A percentile compares a stretch with the other conserved stretches of the same genome.
Conservation (phyloP, 2,797 vertebrate species). For the Euphonia xanthogaster region DNA sequence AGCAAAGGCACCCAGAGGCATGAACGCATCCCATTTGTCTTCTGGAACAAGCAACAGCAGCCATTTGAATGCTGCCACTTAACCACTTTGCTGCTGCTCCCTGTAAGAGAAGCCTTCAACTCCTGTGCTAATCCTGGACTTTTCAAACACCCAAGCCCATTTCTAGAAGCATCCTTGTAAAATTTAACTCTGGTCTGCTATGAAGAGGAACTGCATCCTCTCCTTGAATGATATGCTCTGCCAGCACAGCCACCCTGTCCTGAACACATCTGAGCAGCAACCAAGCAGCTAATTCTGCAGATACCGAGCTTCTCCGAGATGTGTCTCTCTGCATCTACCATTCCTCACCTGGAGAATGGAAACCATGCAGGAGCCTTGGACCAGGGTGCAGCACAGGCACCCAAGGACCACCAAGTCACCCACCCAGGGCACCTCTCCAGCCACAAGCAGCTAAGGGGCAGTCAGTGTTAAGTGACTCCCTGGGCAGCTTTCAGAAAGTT, state of each 20-base stretch:
- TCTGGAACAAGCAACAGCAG: neutral
- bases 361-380: neutral
- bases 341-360: accelerated
- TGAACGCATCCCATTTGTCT: constrained; percentile 18
- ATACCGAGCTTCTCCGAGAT: accelerated
- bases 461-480: accelerated
- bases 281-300: neutral
- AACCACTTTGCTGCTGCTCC: neutral
- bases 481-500: neutral
- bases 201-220: accelerated
- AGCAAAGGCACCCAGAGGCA: constrained; percentile 11
- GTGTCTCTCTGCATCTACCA: accelerated
- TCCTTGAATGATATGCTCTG: accelerated
- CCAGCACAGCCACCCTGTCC: neutral
- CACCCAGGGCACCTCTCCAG: accelerated
- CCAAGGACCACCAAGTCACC: neutral
- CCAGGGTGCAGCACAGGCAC: neutral
- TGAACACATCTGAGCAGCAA: neutral
- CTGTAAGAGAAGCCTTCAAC: neutral
- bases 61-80: neutral
- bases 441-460: neutral
- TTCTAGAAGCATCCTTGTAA: neutral
- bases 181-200: neutral
- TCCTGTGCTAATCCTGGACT: neutral
- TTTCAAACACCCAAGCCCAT: neutral